These are phyloP conservation scores for Drosophila simulans DNA, from an alignment of 1,140 invertebrate genomes.

Conservation along the genomic window DNA sequence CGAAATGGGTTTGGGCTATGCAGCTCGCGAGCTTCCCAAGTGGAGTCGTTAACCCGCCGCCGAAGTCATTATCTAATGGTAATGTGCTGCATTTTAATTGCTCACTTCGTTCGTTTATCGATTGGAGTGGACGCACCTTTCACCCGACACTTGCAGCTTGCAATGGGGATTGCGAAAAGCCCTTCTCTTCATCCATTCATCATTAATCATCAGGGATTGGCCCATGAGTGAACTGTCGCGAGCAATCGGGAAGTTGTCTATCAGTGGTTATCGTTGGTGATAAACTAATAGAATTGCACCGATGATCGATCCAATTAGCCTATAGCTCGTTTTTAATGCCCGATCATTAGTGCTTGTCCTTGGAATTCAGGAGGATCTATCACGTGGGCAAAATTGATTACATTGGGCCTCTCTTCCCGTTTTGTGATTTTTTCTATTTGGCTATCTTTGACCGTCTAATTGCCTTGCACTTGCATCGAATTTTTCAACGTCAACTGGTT, in stretches of 20 bases:
- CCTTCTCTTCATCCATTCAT: conserved; percentile 3
- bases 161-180: conserved; percentile 3
- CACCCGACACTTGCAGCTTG: conserved; percentile 12
- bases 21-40: conserved; percentile 20
- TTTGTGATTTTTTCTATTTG: not conserved
- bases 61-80: conserved; percentile 27
- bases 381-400: not conserved
- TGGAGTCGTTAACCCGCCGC: conserved; percentile 34
- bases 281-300: not conserved
- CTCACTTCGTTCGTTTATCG: conserved; percentile 21
- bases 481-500: conserved; percentile 54
- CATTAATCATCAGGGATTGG: conserved; percentile 3
- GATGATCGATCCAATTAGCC: not conserved
- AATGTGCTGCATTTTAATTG: conserved; percentile 32
- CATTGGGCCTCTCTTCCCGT: not conserved
- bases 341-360: too few relatives aligned
- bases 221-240: not conserved
- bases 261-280: not conserved
- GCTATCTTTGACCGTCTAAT: conserved; percentile 2
- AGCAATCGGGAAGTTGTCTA: conserved; percentile 1
- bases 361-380: too few relatives aligned
- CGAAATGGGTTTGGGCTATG: conserved; percentile 22
- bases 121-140: conserved; percentile 21
- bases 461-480: conserved; percentile 75
- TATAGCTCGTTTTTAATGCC: too few relatives aligned